These are phyloP conservation scores for Hydrozoanthus tunicans DNA, from an alignment of 64 coral and sea anemone species.

Conservation along the genomic window DNA sequence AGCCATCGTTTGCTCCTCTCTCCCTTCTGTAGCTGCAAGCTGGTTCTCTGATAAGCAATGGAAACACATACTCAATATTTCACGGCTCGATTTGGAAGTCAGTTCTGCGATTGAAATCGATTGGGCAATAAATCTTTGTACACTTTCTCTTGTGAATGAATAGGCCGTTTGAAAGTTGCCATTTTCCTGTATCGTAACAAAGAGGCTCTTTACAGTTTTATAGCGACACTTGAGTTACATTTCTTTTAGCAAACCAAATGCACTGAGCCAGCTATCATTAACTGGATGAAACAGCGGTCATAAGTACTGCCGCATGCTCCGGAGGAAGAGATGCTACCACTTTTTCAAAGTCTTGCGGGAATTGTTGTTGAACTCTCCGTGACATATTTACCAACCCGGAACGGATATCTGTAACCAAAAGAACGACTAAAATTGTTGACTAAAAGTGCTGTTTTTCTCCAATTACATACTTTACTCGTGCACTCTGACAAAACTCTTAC, in stretches of 20 bases:
- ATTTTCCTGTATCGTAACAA: not conserved
- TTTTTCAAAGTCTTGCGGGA: slow-evolving; percentile 89
- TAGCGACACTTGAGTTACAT: not conserved
- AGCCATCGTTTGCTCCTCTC: not conserved
- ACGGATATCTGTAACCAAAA: slow-evolving; percentile 56
- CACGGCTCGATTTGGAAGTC: not conserved
- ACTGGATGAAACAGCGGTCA: slow-evolving; percentile 61
- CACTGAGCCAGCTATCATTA: slow-evolving; percentile 11
- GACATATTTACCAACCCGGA: slow-evolving; percentile 76
- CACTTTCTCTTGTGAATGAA: not conserved
- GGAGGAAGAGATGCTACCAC: slow-evolving; percentile 67
- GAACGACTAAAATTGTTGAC: not conserved
- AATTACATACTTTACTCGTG: no score
- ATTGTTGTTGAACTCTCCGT: slow-evolving; percentile 72
- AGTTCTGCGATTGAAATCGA: no score
- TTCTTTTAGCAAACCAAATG: not conserved
- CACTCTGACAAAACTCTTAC: no score
- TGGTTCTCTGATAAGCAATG: not conserved
- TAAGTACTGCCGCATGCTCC: slow-evolving; percentile 78
- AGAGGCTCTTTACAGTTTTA: not conserved
- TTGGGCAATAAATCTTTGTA: not conserved
- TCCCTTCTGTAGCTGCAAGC: not conserved
- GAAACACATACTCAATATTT: not conserved
- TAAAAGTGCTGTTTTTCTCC: no score
- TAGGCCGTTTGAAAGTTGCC: not conserved